Evolutionary conservation across 2,888 invertebrate species (phyloP), one percentile per base, ranked within the genome.

Genomic region (Anoplius nigerrimus): DNA sequence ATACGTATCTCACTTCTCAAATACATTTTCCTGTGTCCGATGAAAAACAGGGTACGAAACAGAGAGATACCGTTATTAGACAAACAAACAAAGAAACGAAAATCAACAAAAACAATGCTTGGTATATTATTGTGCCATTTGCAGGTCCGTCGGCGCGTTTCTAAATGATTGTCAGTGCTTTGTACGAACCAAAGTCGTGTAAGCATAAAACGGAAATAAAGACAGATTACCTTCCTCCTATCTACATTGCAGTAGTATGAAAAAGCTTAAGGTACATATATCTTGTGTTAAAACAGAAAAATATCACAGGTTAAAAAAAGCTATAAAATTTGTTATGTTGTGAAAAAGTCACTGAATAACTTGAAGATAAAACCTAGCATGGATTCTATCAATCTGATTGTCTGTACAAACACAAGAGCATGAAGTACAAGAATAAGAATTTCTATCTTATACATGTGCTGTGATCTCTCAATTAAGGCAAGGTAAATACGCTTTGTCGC

Each of bases 401-500:
- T 69, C 62, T 84, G 84, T 42, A 86, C 78, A 4, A 86, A 72
- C 45, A 84, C 74, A 43, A 85, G 66, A 0, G 79, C 82, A 60
- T 86, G 81, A 53, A 85, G 74, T 66, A 85, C 73, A 13, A 86
- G 66, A 67, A 85, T 80, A 34, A 86, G 73, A 72, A 86, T 82
- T 76, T 85, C 86, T 61, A 86, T 83, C 74, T 82, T 86, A 66
- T 86, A 85, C 82, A 86, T 83, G 62, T 86, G 82, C 55, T 84
- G 82, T 61, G 84, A 69, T 69, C 79, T 78, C 46, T 86, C 84
- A 77, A 81, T 79, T 18, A 85, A 58, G 5, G 83, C 81, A 48
- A 82, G 74, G 57, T 84, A 86, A 67, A 86, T 85, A 43, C 85
- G 81, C 42, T 81, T 76, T 0, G 82, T 76, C 48, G 84, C 84